Conservation (phyloP, 2,888 invertebrate genomes). For the Acheta domesticus region DNA sequence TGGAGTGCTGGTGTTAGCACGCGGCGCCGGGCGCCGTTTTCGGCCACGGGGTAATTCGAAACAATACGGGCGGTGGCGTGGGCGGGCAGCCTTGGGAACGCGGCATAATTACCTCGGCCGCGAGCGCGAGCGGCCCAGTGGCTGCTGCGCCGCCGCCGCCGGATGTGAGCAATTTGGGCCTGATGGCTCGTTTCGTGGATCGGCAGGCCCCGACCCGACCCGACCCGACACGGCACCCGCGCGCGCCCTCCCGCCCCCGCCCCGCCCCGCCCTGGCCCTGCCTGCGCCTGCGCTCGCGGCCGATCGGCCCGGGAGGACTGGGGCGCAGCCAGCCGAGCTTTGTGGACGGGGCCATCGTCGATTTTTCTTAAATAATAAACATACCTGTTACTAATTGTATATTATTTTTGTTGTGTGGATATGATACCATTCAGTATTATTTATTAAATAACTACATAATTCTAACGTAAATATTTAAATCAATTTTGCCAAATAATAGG, state of each 20-base stretch:
- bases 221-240: not conserved
- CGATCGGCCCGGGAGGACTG: too few relatives aligned
- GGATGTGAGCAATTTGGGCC: constrained; percentile 11
- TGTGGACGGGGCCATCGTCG: too few relatives aligned
- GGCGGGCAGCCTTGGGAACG: not conserved
- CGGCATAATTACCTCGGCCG: not conserved
- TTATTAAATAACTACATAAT: too few relatives aligned
- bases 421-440: too few relatives aligned
- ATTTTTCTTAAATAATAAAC: too few relatives aligned
- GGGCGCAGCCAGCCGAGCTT: too few relatives aligned
- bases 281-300: not conserved
- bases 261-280: too few relatives aligned
- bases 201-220: not conserved
- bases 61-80: not conserved
- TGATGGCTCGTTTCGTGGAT: constrained; percentile 4
- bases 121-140: not conserved
- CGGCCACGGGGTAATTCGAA: not conserved
- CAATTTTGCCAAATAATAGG: too few relatives aligned
- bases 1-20: too few relatives aligned
- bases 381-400: too few relatives aligned
- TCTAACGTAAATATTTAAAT: too few relatives aligned
- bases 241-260: not conserved
- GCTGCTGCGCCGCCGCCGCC: not conserved
- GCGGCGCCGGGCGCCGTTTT: not conserved
- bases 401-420: too few relatives aligned